These are phyloP conservation scores for Heteromyza rotundicornis DNA, from an alignment of 2,888 invertebrate genomes.

Conservation along the genomic window DNA sequence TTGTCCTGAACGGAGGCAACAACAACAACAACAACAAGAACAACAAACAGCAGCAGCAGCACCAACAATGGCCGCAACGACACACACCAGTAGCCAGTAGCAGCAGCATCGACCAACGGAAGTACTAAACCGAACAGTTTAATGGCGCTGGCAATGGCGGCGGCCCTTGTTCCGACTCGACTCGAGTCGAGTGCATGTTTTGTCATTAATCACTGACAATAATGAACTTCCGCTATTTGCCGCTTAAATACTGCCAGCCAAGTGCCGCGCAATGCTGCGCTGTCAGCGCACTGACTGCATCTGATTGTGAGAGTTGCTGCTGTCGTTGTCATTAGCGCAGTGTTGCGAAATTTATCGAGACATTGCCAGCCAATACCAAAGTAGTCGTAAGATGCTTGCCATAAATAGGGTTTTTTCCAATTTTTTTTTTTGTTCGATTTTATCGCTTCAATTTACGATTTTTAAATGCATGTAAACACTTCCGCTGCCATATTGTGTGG, in stretches of 20 bases:
- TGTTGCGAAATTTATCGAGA: slow-evolving; percentile 54
- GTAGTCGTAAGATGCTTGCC: not conserved
- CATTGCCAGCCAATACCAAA: slow-evolving; percentile 42
- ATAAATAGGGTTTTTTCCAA: slow-evolving; percentile 27
- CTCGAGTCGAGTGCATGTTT: slow-evolving; percentile 30
- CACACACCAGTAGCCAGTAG: not conserved
- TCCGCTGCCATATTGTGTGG: not conserved
- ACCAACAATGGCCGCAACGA: slow-evolving; percentile 8
- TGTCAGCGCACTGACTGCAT: not conserved
- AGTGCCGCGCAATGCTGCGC: not conserved
- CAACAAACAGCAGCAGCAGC: not conserved
- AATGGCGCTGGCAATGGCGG: slow-evolving; percentile 21
- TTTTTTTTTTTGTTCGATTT: too few species aligned
- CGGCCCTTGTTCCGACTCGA: slow-evolving; percentile 19
- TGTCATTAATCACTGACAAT: slow-evolving; percentile 59
- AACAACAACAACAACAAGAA: slow-evolving; percentile 26
- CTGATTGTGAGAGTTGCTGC: slow-evolving; percentile 12
- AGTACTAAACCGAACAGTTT: slow-evolving; percentile 1
- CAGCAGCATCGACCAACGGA: slow-evolving; percentile 7
- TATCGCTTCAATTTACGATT: slow-evolving; percentile 56
- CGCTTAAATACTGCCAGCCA: slow-evolving; percentile 21
- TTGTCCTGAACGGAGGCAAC: slow-evolving; percentile 21
- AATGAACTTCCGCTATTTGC: slow-evolving; percentile 58
- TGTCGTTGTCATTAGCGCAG: slow-evolving; percentile 45
- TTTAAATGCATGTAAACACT: slow-evolving; percentile 20